Percentiles rank a stretch among this genome's conserved stretches.
These are phyloP conservation scores for Xanthorhoe designata DNA, from an alignment of 2,888 invertebrate species.

Conservation along the genomic window DNA sequence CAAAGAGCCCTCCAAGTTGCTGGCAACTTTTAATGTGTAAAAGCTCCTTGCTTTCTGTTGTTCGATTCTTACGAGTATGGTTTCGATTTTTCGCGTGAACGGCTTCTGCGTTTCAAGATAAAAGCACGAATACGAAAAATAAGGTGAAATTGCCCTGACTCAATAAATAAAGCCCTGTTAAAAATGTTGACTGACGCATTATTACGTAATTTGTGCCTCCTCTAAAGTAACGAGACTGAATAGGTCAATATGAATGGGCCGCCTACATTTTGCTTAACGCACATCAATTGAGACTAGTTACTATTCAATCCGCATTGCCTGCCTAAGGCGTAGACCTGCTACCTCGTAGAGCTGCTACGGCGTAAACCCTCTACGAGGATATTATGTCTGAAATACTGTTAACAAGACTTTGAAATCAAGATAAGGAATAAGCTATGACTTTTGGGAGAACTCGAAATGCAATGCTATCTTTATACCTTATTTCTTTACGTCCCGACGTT, in stretches of 20 bases:
- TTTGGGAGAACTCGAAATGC: too few species aligned
- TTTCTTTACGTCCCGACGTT: too few species aligned
- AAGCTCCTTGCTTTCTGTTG: slow-evolving; percentile 24
- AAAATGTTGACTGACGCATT: neutral
- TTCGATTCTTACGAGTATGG: slow-evolving; percentile 15
- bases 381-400: neutral
- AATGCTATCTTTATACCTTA: too few species aligned
- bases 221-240: neutral
- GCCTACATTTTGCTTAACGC: neutral
- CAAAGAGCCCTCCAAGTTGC: slow-evolving; percentile 42
- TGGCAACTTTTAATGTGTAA: slow-evolving; percentile 45
- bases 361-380: slow-evolving; percentile 6
- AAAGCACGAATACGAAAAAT: neutral
- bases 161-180: neutral
- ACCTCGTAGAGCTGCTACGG: neutral
- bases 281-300: neutral
- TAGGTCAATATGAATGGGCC: neutral
- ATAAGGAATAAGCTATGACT: too few species aligned
- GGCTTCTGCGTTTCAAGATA: slow-evolving; percentile 6
- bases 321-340: slow-evolving; percentile 9
- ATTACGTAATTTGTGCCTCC: neutral
- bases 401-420: neutral
- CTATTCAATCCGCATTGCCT: neutral
- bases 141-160: neutral
- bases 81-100: slow-evolving; percentile 15